Base-by-base conservation (phyloP, 2,113 vertebrate species). In the Microtus richardsoni region DNA sequence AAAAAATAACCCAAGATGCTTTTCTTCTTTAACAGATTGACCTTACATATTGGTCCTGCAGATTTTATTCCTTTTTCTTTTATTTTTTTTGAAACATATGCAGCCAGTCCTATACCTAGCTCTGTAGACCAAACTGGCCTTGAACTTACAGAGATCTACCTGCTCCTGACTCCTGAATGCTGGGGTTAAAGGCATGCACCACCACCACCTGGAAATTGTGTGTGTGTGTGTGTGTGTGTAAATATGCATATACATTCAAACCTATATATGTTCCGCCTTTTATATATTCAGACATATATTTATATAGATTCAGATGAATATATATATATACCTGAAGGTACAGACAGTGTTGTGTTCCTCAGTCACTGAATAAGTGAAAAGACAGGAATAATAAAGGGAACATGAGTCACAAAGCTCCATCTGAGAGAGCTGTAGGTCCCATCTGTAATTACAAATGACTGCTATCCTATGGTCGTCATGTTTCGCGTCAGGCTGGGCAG, bases 21-120 rank as follows among this genome's bases (percentile, higher is more conserved):
- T 80, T 94, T 71, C 58, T 95, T 82, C 91, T 78, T 0, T 90
- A 68, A 66, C 39, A 87, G 75, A 49, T 47, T 60, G 47, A 12
- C 11, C 17, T 96, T 89, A 22, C 26, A 73, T 73, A 39, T 73
- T 41, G 71, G n/a, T 73, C 5, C 44, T 30, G 24, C 14, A 77
- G 41, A 77, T 77, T 47, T 77, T 77, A 47, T 26, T 47, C 19
- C 19, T 58, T 58, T 58, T 21, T 7, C 54, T 21, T 58, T 21
- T 58, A 21, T 21, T 12, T 58, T 21, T 58, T 58, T 21, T 21
- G 5, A 58, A 58, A 58, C 54, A 58, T 58, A 19, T 21, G 17
- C 1, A 58, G 17, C 17, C 54, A 58, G 54, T 58, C 54, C 54
- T 19, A 58, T 1, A 58, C 17, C 54, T 21, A 6, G 4, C 54